These are phyloP conservation scores for Graphium colonna DNA, from an alignment of 2,888 invertebrate species.

Conservation along the genomic window DNA sequence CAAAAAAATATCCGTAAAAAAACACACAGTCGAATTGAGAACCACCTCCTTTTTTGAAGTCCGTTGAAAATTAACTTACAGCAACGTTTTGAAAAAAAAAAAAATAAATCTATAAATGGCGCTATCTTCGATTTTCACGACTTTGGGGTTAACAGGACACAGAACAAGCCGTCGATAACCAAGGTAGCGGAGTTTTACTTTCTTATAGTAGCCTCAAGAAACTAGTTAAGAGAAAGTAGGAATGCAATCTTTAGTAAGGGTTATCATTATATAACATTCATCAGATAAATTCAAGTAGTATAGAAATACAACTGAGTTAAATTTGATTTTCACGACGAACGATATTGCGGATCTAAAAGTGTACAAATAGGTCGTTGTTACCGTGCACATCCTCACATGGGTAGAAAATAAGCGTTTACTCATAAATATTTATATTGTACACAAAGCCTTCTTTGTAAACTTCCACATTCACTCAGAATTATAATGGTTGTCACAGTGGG, in stretches of 20 bases:
- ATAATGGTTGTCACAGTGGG: slow-evolving; percentile 76
- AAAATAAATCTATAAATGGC: too few species aligned
- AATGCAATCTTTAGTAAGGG: slow-evolving; percentile 47
- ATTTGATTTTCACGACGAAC: too few species aligned
- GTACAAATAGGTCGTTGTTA: slow-evolving; percentile 69
- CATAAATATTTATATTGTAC: slow-evolving; percentile 74
- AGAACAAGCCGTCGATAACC: slow-evolving; percentile 55
- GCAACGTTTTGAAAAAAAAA: too few species aligned
- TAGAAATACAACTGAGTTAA: slow-evolving; percentile 45
- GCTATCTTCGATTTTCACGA: slow-evolving; percentile 51
- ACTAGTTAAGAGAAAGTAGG: slow-evolving; percentile 78
- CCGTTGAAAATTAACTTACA: too few species aligned
- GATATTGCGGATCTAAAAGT: slow-evolving; percentile 64
- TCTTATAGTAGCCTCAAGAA: slow-evolving; percentile 74
- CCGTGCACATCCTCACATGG: slow-evolving; percentile 76
- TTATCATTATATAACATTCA: slow-evolving; percentile 56
- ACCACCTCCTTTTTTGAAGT: too few species aligned
- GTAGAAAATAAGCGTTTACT: slow-evolving; percentile 71
- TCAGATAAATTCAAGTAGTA: slow-evolving; percentile 20
- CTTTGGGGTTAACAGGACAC: slow-evolving; percentile 78
- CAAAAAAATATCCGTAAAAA: too few species aligned
- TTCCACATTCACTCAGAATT: slow-evolving; percentile 76
- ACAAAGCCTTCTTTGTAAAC: slow-evolving; percentile 73
- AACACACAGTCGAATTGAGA: too few species aligned
- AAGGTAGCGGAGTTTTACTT: slow-evolving; percentile 78